Evolutionary conservation across 2,888 invertebrate genomes (phyloP).

Genomic region (Scaptodrosophila latifasciaeformis): DNA sequence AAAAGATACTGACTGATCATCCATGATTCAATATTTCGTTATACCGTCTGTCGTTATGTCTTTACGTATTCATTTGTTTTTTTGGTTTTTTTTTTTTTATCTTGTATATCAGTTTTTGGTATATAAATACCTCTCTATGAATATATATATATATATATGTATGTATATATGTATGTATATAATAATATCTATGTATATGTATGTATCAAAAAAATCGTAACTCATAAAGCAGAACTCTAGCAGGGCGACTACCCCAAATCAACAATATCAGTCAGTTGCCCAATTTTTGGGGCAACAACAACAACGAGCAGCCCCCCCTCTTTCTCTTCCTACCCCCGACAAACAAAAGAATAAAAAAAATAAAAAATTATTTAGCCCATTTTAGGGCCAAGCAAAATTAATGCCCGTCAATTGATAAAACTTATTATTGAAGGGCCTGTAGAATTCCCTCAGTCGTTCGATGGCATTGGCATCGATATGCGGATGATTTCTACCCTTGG

Average conservation of each 20-base stretch:
- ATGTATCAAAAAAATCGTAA: constrained; percentile 23
- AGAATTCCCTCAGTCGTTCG: constrained; percentile 86
- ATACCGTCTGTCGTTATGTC: background rate
- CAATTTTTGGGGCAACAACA: constrained; percentile 36
- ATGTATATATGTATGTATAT: constrained; percentile 19
- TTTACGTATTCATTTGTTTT: background rate
- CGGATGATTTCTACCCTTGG: constrained; percentile 93
- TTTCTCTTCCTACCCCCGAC: background rate
- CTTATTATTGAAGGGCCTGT: constrained; percentile 87
- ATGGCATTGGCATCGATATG: constrained; percentile 84
- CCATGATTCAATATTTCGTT: constrained; percentile 1
- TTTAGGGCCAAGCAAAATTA: constrained; percentile 86
- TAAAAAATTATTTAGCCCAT: no score
- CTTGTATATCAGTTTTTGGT: background rate
- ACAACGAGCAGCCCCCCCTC: constrained; percentile 30
- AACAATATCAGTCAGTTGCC: constrained; percentile 64
- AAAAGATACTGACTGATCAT: no score
- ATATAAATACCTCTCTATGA: constrained; percentile 14
- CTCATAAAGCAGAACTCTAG: no score
- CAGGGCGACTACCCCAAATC: no score
- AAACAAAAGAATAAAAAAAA: no score
- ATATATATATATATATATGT: constrained; percentile 6
- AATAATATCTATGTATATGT: constrained; percentile 22
- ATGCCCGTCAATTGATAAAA: constrained; percentile 91
- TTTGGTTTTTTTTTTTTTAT: no score